Base-by-base conservation (phyloP, 2,797 vertebrate genomes). In the Moxostoma hubbsi region DNA sequence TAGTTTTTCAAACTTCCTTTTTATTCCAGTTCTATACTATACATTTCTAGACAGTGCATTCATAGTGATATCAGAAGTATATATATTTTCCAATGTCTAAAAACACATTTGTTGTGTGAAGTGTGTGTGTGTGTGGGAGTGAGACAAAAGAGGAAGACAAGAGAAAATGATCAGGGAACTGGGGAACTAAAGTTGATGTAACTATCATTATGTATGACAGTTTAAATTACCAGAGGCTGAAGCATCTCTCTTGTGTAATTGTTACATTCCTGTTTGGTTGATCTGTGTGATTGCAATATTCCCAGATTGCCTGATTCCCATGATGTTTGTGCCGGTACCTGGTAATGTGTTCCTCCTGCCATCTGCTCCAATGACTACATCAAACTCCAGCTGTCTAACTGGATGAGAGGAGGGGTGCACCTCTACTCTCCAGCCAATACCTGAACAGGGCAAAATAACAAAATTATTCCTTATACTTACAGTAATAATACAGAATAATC, bases 301-400 rank as follows among this genome's bases (percentile, higher is more conserved):
- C 12, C 36, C 9, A 9, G 8, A 4, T 53, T 10, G 9, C 43
- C 49, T 61, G 54, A 10, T 24, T 16, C 12, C 4, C 9, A n/a
- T 57, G 4, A 45, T 58, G 12, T 18, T 9, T 50, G 50, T 11
- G 16, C 18, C 45, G 8, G 15, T 92, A 99, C 98, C 98, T 92
- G 97, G 94, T 68, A 99, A 90, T 0, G 97, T 98, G 89, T 99
- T 99, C 84, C 97, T 95, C 74, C 96, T 94, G 81, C 97, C 97
- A 36, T 98, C 97, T 0, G 97, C 98, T 77, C 96, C 97, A 0
- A 99, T 93, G 79, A 99, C 92, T 51, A 97, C 96, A 77, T 98
- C 96, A 85, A 98, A 97, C 79, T 98, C 94, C 79, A 96, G 93
- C 73, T 96, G 94, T 15, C 90, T 95, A 24, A 97, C 91, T 0